Evolutionary conservation across 2,797 vertebrate species (phyloP).

Genomic region (Danio aesculapii): DNA sequence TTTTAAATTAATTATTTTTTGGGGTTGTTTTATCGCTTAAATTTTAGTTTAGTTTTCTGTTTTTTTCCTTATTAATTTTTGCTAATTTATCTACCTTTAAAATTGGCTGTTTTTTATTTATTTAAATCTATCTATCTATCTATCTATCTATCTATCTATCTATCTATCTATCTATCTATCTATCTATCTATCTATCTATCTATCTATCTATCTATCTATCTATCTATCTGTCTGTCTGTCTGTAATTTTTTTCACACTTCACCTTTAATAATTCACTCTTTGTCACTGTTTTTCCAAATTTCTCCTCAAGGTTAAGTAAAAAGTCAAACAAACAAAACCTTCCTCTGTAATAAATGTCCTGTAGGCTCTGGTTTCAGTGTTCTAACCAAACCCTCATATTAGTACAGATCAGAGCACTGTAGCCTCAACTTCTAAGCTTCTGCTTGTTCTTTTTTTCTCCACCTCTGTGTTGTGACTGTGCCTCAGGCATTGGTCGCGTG

Average conservation of each 20-base stretch:
- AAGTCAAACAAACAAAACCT: neutral
- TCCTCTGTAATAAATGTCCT: neutral
- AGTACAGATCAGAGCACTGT: neutral
- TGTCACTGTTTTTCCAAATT: neutral
- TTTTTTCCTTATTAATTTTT: too few relatives aligned
- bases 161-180: neutral
- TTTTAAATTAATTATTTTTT: too few relatives aligned
- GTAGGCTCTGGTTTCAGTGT: neutral
- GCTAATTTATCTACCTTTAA: neutral
- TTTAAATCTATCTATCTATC: too few relatives aligned
- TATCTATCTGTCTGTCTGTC: too few relatives aligned
- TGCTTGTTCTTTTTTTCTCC: slow-evolving; percentile 55
- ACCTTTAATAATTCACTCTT: neutral
- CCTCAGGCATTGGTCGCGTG: slow-evolving; percentile 90
- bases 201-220: neutral
- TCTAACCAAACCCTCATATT: neutral
- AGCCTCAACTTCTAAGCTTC: slow-evolving; percentile 7
- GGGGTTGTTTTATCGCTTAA: too few relatives aligned
- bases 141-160: too few relatives aligned
- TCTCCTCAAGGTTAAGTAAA: neutral
- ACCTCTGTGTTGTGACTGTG: slow-evolving; percentile 59
- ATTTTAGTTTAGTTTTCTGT: too few relatives aligned
- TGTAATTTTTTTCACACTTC: too few relatives aligned
- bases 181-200: neutral
- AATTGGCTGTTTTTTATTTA: neutral